Base-by-base conservation (phyloP, 1,140 invertebrate genomes). In the Branchinecta lindahli region DNA sequence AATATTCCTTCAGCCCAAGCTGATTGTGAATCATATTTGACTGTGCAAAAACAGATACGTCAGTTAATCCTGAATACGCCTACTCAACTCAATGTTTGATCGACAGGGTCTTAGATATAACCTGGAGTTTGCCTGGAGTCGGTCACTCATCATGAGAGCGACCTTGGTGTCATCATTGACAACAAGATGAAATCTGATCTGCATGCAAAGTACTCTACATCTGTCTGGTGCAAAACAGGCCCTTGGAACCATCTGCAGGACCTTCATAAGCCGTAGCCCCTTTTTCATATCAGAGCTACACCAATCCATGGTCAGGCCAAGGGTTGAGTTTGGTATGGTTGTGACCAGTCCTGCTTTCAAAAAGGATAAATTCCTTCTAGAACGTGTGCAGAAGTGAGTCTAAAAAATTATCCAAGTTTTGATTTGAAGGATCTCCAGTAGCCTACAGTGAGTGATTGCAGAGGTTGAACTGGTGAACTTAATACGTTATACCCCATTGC, bases 341-440 rank as follows among this genome's bases (percentile, higher is more conserved):
- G 18, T 20, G 18, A 52, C 9, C 9, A 52, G n/a, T n/a, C n/a
- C n/a, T n/a, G n/a, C n/a, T n/a, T n/a, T n/a, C n/a, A n/a, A n/a
- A n/a, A n/a, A n/a, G n/a, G 47, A 52, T n/a, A 52, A 52, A 52
- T 52, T 52, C 47, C 9, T 52, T n/a, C 47, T 52, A 52, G 47
- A 52, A 52, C 9, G 9, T 15, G 52, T 61, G 12, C 12, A 61
- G 6, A 61, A 61, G 52, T 3, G 52, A 61, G 12, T 6, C 12
- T 15, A 3, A 3, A 61, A 61, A 61, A 15, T 61, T 2, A 61
- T 61, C 18, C 33, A 33, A 33, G 33, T 1, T 5, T 33, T 33
- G 33, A 33, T 5, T 33, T 33, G 33, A 33, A 33, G 33, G 33
- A 33, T 33, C 33, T 33, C 1, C 33, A 33, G 33, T 33, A n/a